A percentile compares a stretch with the other conserved stretches of the same genome.
Conservation (phyloP, 1,140 invertebrate genomes). For the Anastatus disparis region DNA sequence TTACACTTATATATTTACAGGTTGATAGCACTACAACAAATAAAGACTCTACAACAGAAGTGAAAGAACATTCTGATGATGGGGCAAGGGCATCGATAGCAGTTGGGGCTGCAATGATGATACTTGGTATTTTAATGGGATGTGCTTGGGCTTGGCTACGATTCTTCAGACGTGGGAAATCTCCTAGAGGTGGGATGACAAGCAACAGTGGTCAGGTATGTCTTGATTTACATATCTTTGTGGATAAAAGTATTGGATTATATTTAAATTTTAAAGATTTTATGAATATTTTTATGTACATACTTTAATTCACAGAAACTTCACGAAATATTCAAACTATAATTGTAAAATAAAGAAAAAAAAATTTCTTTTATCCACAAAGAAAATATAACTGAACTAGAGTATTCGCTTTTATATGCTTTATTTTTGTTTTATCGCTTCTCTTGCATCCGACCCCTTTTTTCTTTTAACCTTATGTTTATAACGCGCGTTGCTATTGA, state of each 20-base stretch:
- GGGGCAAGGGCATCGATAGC: conserved; percentile 52
- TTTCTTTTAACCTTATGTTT: conserved; percentile 63
- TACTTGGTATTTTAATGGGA: conserved; percentile 54
- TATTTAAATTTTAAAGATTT: too few species aligned
- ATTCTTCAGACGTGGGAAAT: conserved; percentile 59
- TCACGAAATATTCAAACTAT: too few species aligned
- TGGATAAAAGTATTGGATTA: conserved; percentile 15
- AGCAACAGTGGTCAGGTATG: conserved; percentile 63
- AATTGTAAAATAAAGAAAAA: conserved; percentile 15
- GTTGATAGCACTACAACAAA: conserved; percentile 35
- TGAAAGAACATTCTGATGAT: conserved; percentile 51
- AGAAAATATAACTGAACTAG: not conserved
- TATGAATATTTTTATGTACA: too few species aligned
- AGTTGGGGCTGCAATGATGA: conserved; percentile 56
- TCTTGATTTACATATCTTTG: conserved; percentile 21
- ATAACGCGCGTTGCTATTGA: conserved; percentile 61
- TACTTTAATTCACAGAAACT: too few species aligned
- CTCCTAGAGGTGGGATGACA: conserved; percentile 59
- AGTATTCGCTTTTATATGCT: conserved; percentile 28
- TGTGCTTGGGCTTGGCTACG: conserved; percentile 58
- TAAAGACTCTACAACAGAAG: conserved; percentile 43
- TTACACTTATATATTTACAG: conserved; percentile 30
- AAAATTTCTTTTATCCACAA: not conserved
- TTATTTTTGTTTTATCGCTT: conserved; percentile 41
- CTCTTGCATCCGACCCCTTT: conserved; percentile 42